Base-by-base conservation (phyloP, 2,113 vertebrate genomes). In the Eolophus roseicapilla region DNA sequence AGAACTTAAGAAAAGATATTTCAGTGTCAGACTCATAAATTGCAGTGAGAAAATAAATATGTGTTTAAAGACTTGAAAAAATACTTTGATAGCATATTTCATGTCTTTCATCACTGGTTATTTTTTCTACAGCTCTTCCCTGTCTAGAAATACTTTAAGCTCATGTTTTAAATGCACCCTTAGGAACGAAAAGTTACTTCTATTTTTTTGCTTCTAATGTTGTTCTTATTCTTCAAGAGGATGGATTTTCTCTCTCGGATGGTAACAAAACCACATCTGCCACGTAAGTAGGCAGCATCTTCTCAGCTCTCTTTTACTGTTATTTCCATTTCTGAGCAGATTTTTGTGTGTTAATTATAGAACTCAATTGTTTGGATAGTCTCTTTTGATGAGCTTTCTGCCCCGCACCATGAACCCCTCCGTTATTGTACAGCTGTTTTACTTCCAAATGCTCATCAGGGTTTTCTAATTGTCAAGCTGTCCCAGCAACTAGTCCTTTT, bases 341-440 rank as follows among this genome's bases (percentile, higher is more conserved):
- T 98, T 97, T 96, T 96, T 82, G 93, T 96, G 96, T 98, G 97
- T 98, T 98, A 98, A 98, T 98, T 98, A 98, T 97, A 97, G 97
- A 92, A 96, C 93, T 90, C 96, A 95, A 97, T 96, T 97, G 95
- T 98, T 98, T 96, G 96, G 88, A 97, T 96, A 96, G 93, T 68
- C 91, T 97, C 86, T 95, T 97, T 97, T 95, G 92, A 97, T 97
- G 95, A 96, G 95, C 92, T 97, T 93, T 96, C 89, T 96, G 94
- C 93, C 88, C 96, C 0, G 89, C 94, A 90, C 90, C 96, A 93
- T 71, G 94, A 97, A 89, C 76, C 92, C 73, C 69, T 96, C 78
- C 0, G 47, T 92, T 94, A 94, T 85, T 96, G 93, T 95, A 96
- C 95, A 97, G 94, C 95, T 97, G 96, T 81, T 97, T 95, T 76